Evolutionary conservation across 2,797 vertebrate genomes (phyloP).

Genomic region (Melanotaenia maccullochi): DNA sequence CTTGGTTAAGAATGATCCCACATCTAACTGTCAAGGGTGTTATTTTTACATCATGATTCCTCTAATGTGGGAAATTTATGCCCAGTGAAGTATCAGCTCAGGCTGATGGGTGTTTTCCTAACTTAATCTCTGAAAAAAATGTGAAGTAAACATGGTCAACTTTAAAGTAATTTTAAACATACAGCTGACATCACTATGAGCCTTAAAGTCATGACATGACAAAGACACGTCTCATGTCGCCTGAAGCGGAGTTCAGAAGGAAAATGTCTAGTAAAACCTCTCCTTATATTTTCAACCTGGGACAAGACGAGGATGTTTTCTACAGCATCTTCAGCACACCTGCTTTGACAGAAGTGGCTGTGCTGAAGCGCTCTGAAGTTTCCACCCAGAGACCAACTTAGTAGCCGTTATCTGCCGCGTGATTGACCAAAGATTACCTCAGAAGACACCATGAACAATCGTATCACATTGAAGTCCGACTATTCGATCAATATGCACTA

Average conservation of each 20-base stretch:
- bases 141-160: not conserved
- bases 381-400: not conserved
- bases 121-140: not conserved
- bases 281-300: not conserved
- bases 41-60: not conserved
- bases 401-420: constrained; percentile 11
- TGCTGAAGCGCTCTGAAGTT: not conserved
- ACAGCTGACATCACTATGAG: not conserved
- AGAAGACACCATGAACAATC: constrained; percentile 68
- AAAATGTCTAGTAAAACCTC: constrained; percentile 4
- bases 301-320: not conserved
- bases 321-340: not conserved
- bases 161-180: not conserved
- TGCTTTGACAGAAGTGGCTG: not conserved
- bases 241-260: not conserved
- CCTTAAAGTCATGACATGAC: not conserved
- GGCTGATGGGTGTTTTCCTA: not conserved
- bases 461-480: constrained; percentile 45
- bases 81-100: not conserved
- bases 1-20: too few species aligned
- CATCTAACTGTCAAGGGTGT: too few species aligned
- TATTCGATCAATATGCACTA: constrained; percentile 49
- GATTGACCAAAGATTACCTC: constrained; percentile 9
- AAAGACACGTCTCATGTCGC: not conserved
- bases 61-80: not conserved